phyloP scores from a whole-genome alignment of 2,113 vertebrate species.

The Halichoeres trimaculatus region DNA sequence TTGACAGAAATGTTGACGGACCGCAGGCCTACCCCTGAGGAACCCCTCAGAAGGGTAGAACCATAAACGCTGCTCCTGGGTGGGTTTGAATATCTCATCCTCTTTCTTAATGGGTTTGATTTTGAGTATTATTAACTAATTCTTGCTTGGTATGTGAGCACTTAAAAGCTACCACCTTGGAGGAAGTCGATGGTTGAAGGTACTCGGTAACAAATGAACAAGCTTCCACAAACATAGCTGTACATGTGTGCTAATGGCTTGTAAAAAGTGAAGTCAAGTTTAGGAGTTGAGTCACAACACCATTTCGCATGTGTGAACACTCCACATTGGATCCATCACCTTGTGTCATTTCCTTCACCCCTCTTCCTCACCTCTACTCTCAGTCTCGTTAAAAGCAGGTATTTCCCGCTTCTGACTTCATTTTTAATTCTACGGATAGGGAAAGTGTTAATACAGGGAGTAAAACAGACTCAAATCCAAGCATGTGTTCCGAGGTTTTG shows the following conservation, averaged over 20 bases:
- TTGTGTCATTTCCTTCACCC: constrained; percentile 15
- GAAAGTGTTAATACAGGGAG: constrained; percentile 42
- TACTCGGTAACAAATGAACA: constrained; percentile 29
- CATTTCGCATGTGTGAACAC: constrained; percentile 52
- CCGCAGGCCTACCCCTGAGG: constrained; percentile 69
- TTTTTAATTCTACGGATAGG: neutral
- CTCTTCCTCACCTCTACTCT: constrained; percentile 4
- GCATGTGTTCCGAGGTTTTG: neutral
- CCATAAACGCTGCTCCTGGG: constrained; percentile 66
- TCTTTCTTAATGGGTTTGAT: constrained; percentile 49
- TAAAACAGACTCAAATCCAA: constrained; percentile 34
- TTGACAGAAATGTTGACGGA: constrained; percentile 78
- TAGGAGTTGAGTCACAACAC: constrained; percentile 52
- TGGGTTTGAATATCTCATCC: constrained; percentile 63
- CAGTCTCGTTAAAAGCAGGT: constrained; percentile 38
- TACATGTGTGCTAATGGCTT: constrained; percentile 47
- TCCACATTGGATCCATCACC: constrained; percentile 34
- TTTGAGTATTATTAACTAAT: constrained; percentile 56
- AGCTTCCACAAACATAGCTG: constrained; percentile 36
- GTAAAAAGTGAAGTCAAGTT: constrained; percentile 62
- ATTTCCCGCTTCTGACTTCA: neutral
- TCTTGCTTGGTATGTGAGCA: constrained; percentile 30
- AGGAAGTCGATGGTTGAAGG: constrained; percentile 39
- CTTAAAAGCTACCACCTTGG: constrained; percentile 39
- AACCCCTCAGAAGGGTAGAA: constrained; percentile 59